A percentile compares a stretch with the other conserved stretches of the same genome.
Evolutionary conservation across 2,888 invertebrate species (phyloP).

Genomic region (Zaprionus lineosus): DNA sequence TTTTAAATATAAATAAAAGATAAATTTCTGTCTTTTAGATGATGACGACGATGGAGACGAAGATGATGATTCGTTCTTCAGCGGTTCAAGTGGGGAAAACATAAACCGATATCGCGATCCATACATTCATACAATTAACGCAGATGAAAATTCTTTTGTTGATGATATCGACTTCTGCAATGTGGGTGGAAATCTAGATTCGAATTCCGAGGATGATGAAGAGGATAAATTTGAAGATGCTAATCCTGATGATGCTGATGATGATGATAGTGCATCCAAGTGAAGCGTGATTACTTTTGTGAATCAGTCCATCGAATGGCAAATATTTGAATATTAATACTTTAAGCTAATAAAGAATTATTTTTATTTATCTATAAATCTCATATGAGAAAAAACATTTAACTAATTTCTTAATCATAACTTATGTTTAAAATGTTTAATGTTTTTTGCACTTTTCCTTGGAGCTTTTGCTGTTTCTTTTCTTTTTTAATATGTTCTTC

Average conservation of each 20-base stretch:
- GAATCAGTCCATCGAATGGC: background rate
- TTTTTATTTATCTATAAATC: too few relatives aligned
- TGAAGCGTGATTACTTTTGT: too few relatives aligned
- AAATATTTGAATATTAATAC: background rate
- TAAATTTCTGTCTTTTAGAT: background rate
- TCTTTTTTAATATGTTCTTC: conserved; percentile 28
- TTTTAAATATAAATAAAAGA: background rate
- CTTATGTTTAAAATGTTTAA: background rate
- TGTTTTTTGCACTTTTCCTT: conserved; percentile 33
- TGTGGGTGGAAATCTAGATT: conserved; percentile 80
- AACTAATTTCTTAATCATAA: too few relatives aligned
- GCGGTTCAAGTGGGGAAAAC: conserved; percentile 65
- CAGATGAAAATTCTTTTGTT: conserved; percentile 78
- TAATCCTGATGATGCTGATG: conserved; percentile 28
- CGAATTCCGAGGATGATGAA: conserved; percentile 37
- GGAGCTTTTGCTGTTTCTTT: conserved; percentile 24
- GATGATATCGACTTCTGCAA: conserved; percentile 84
- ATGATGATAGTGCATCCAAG: too few relatives aligned
- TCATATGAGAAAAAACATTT: too few relatives aligned
- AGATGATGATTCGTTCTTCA: conserved; percentile 63
- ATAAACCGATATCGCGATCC: conserved; percentile 73
- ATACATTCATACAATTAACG: conserved; percentile 82
- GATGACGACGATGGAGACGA: too few relatives aligned
- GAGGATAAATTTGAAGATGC: too few relatives aligned
- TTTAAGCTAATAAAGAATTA: background rate